A percentile compares a stretch with the other conserved stretches of the same genome.
These are phyloP conservation scores for Heliconius erato DNA, from an alignment of 2,888 invertebrate genomes.

Conservation along the genomic window DNA sequence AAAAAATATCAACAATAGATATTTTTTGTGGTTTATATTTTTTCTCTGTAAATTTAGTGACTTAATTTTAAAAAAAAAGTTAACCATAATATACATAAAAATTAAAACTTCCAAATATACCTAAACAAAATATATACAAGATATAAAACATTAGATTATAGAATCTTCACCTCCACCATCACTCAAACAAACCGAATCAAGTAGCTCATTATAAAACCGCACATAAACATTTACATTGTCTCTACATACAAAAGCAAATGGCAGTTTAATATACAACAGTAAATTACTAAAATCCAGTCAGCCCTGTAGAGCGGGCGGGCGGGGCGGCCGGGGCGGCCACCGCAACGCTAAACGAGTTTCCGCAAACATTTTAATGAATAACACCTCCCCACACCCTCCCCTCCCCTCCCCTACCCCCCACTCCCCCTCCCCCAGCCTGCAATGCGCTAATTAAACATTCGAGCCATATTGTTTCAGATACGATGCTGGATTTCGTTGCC, in stretches of 20 bases:
- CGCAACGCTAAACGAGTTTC: constrained; percentile 85
- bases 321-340: constrained; percentile 66
- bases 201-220: background rate
- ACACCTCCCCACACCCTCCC: constrained; percentile 70
- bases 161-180: background rate
- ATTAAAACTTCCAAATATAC: no score
- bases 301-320: constrained; percentile 54
- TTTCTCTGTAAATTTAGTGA: background rate
- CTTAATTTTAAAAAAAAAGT: background rate
- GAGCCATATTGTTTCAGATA: constrained; percentile 83
- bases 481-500: constrained; percentile 73
- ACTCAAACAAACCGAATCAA: background rate
- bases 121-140: no score
- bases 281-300: constrained; percentile 50
- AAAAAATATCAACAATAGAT: no score
- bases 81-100: no score
- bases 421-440: constrained; percentile 65
- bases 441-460: constrained; percentile 85
- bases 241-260: constrained; percentile 25
- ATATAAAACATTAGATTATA: no score
- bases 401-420: constrained; percentile 67
- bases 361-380: constrained; percentile 86
- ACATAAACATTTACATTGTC: constrained; percentile 16
- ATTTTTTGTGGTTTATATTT: no score
- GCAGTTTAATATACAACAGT: constrained; percentile 42